Percentiles rank a stretch among this genome's conserved stretches.
These are phyloP conservation scores for Parnassius orleans DNA, from an alignment of 2,888 invertebrate species.

Conservation along the genomic window DNA sequence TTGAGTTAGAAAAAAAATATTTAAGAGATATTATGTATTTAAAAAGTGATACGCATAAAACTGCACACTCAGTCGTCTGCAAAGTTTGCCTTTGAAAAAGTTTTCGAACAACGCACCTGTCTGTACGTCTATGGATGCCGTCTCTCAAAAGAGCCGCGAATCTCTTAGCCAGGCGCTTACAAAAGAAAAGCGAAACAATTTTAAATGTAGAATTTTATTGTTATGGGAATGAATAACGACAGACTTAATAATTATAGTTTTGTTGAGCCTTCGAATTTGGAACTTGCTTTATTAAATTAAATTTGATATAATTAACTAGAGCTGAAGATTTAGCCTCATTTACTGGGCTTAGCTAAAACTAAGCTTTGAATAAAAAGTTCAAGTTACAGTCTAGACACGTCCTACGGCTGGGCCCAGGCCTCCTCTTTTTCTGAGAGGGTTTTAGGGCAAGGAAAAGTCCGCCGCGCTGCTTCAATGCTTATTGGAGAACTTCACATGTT, in stretches of 20 bases:
- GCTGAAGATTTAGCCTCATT: constrained; percentile 5
- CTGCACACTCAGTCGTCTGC: constrained; percentile 48
- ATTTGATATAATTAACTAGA: constrained; percentile 21
- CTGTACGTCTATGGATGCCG: constrained; percentile 49
- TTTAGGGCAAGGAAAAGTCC: too few relatives aligned
- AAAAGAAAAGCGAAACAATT: constrained; percentile 34
- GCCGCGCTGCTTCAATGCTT: too few relatives aligned
- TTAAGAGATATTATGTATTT: constrained; percentile 11
- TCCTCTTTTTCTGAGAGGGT: too few relatives aligned
- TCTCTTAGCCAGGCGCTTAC: constrained; percentile 37
- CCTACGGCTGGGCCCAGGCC: too few relatives aligned
- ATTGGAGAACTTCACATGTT: too few relatives aligned
- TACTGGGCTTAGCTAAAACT: not conserved
- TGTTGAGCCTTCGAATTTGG: constrained; percentile 26
- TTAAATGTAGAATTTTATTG: constrained; percentile 37
- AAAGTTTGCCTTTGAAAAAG: constrained; percentile 71
- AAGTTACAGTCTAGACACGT: too few relatives aligned
- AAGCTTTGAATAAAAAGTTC: too few relatives aligned
- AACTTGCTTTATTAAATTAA: constrained; percentile 30
- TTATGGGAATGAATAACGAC: constrained; percentile 32
- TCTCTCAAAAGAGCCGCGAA: constrained; percentile 46
- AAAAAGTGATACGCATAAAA: constrained; percentile 24
- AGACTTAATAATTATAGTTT: constrained; percentile 34
- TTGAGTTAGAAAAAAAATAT: not conserved
- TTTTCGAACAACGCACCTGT: constrained; percentile 57